Evolutionary conservation across 2,888 invertebrate genomes (phyloP).

Genomic region (Aphodius sticticus): DNA sequence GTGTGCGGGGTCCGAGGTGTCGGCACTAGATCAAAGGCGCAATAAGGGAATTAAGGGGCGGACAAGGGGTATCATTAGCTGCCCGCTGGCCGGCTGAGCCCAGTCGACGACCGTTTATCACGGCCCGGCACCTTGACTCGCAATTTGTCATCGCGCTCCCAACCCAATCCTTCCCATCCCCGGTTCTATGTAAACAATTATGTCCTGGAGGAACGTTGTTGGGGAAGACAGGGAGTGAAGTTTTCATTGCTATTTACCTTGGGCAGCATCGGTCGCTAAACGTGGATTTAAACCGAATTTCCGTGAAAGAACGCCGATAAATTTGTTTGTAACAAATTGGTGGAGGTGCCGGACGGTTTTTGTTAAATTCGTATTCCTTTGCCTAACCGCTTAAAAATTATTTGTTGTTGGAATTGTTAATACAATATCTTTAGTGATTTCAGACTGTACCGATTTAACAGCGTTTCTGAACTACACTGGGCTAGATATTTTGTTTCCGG

Average conservation of each 20-base stretch:
- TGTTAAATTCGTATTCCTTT: too few relatives aligned
- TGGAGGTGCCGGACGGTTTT: too few relatives aligned
- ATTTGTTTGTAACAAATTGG: too few relatives aligned
- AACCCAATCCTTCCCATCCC: conserved; percentile 27
- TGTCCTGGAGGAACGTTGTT: conserved; percentile 10
- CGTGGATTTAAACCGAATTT: too few relatives aligned
- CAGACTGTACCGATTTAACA: too few relatives aligned
- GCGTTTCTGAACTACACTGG: too few relatives aligned
- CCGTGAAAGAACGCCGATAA: too few relatives aligned
- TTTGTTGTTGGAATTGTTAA: too few relatives aligned
- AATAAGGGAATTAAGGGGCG: conserved; percentile 59
- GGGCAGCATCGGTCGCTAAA: conserved; percentile 17
- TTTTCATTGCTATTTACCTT: conserved; percentile 43
- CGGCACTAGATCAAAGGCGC: conserved; percentile 60
- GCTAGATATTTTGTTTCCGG: too few relatives aligned
- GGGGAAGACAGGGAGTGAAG: background rate
- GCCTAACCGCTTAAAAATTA: too few relatives aligned
- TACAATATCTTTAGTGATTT: too few relatives aligned
- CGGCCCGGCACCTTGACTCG: conserved; percentile 56
- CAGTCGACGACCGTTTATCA: conserved; percentile 59
- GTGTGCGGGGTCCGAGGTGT: conserved; percentile 48
- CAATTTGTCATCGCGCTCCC: conserved; percentile 58
- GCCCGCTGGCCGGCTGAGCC: conserved; percentile 54
- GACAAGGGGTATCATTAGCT: conserved; percentile 59
- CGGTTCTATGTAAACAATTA: conserved; percentile 51